phyloP scores from a whole-genome alignment of 35 echinoderm and acorn worm species.

The Heliocidaris erythrogramma region DNA sequence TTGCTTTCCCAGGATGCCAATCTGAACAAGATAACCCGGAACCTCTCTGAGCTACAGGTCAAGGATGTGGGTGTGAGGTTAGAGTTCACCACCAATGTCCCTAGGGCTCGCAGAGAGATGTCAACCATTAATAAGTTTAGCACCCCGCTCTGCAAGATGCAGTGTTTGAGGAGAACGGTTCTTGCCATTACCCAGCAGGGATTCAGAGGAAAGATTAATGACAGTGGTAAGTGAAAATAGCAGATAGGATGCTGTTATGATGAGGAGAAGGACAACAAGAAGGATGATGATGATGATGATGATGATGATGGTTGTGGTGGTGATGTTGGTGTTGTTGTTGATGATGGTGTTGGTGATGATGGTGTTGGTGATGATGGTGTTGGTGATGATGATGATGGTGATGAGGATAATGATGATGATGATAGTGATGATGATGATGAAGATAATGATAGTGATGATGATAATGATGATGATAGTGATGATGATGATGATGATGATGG shows the following conservation, averaged over 20 bases:
- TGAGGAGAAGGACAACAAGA: background rate
- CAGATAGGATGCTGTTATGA: background rate
- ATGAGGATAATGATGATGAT: background rate
- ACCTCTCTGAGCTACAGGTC: constrained; percentile 91
- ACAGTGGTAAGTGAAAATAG: constrained; percentile 47
- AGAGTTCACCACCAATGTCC: constrained; percentile 91
- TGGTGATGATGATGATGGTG: background rate
- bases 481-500: background rate
- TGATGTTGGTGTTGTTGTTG: background rate
- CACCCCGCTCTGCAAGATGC: constrained; percentile 91
- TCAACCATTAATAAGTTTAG: constrained; percentile 79
- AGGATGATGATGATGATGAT: background rate
- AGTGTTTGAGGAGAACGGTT: constrained; percentile 85
- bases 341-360: background rate
- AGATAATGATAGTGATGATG: constrained; percentile 6
- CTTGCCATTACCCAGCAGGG: constrained; percentile 86
- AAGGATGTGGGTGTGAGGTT: constrained; percentile 77
- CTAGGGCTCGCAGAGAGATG: constrained; percentile 85
- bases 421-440: background rate
- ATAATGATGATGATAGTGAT: background rate
- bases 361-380: constrained; percentile 7
- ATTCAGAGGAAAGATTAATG: constrained; percentile 64
- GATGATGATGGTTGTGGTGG: background rate
- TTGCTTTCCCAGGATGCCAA: constrained; percentile 72
- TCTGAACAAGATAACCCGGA: constrained; percentile 94